A percentile compares a stretch with the other conserved stretches of the same genome.
phyloP scores from a whole-genome alignment of 2,888 invertebrate genomes.

The Netelia melanura region DNA sequence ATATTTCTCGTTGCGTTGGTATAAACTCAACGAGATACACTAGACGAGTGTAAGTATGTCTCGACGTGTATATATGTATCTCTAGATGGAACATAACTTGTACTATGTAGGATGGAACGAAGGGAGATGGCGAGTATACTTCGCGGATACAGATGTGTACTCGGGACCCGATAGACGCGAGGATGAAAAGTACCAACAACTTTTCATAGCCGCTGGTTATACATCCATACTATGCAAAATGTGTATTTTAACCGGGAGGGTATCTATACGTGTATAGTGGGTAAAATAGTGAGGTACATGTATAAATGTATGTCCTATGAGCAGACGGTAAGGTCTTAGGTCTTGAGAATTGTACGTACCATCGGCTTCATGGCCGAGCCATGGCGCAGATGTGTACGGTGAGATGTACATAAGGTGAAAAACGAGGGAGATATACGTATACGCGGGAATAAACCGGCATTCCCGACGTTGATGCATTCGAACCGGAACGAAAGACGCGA shows the following conservation, averaged over 20 bases:
- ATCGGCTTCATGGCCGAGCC: not conserved
- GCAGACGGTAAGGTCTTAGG: conserved; percentile 12
- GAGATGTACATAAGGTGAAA: conserved; percentile 13
- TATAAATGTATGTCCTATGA: conserved; percentile 28
- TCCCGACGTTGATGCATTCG: conserved; percentile 13
- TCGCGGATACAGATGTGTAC: conserved; percentile 48
- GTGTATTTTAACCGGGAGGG: too few relatives aligned
- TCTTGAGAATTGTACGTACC: conserved; percentile 18
- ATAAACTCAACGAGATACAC: conserved; percentile 54
- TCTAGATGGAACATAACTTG: conserved; percentile 54
- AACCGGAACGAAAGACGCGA: conserved; percentile 24
- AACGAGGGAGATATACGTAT: not conserved
- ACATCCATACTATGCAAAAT: conserved; percentile 5
- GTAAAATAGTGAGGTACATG: conserved; percentile 26
- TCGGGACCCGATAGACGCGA: conserved; percentile 53
- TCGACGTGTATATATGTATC: conserved; percentile 19
- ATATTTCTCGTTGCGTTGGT: conserved; percentile 55
- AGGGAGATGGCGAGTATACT: conserved; percentile 22
- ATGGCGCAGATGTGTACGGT: not conserved
- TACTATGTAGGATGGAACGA: conserved; percentile 19
- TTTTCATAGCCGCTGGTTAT: conserved; percentile 57
- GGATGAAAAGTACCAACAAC: conserved; percentile 50
- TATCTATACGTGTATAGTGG: too few relatives aligned
- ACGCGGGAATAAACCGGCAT: not conserved
- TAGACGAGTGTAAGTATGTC: not conserved